Base-by-base conservation (phyloP, 2,113 vertebrate species). In the Telmatochromis brachygnathus region DNA sequence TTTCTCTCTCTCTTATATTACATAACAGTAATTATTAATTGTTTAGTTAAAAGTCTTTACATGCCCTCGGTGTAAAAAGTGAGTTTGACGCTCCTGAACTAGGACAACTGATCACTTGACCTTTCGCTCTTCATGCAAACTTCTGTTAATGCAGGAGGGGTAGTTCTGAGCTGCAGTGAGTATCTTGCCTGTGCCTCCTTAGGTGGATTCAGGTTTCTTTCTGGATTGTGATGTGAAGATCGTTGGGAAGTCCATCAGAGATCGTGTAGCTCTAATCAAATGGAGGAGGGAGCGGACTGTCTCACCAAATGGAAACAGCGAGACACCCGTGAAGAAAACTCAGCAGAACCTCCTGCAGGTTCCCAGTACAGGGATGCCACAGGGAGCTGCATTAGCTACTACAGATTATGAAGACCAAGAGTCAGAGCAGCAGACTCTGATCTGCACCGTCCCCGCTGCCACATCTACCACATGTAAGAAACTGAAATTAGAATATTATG, bases 121-220 rank as follows among this genome's bases (percentile, higher is more conserved):
- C 17, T 81, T 84, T 62, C 62, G 4, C 30, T 51, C 11, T 82
- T 54, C 5, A 21, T 56, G 42, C n/a, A 81, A 68, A 35, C 17
- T 4, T 54, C 11, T 12, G 17, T 5, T 49, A 84, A 49, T 5
- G 14, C 70, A 35, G 10, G 19, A 30, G 33, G 28, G 42, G 21
- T 30, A 51, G 7, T 55, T 84, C 42, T 84, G 33, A 89, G 23
- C 62, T 65, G n/a, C 45, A 81, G 9, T 4, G 6, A 79, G n/a
- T 26, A 10, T 87, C 39, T 87, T 26, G 30, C 58, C 5, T 56
- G 6, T 89, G 47, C 88, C 70, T 55, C 55, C 84, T n/a, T 28
- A 99, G 99, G 97, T 99, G 14, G 98, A 99, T 13, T 99, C 98
- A 11, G 98, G 99, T 6, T 99, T 99, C 93, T 99, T 99, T 94